These are phyloP conservation scores for Sebastolobus altivelis DNA, from an alignment of 2,797 vertebrate genomes.

Conservation along the genomic window DNA sequence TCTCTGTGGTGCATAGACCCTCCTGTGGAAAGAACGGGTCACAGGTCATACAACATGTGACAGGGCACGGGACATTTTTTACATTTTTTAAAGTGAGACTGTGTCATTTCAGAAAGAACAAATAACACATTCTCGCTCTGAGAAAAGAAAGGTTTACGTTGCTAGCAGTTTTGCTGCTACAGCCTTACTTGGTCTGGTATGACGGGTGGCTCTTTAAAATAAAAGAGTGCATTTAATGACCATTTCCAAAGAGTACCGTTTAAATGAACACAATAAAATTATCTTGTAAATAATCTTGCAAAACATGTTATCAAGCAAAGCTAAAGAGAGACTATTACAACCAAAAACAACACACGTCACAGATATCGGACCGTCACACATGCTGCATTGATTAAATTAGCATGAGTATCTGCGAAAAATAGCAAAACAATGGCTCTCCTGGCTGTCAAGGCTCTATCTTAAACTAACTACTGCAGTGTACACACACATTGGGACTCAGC, in stretches of 20 bases:
- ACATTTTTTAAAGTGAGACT: not conserved
- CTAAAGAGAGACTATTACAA: not conserved
- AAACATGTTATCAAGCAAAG: not conserved
- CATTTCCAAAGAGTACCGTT: not conserved
- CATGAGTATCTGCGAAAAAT: not conserved
- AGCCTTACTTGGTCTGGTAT: not conserved
- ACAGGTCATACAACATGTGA: not conserved
- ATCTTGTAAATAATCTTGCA: not conserved
- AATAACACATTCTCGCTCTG: not conserved
- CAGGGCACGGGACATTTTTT: no score
- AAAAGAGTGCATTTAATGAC: not conserved
- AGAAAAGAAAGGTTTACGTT: not conserved
- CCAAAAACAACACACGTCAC: not conserved
- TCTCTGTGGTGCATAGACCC: conserved; percentile 94
- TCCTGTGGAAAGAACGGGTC: conserved; percentile 83
- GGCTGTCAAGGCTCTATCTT: not conserved
- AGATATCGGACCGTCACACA: not conserved
- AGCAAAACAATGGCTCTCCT: not conserved
- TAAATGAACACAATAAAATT: not conserved
- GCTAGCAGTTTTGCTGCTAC: not conserved
- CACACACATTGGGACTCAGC: not conserved
- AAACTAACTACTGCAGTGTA: not conserved
- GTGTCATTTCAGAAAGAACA: not conserved
- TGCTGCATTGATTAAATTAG: conserved; percentile 12
- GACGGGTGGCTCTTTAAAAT: not conserved